Conservation (phyloP, 2,113 vertebrate species). For the Gobio gobio region DNA sequence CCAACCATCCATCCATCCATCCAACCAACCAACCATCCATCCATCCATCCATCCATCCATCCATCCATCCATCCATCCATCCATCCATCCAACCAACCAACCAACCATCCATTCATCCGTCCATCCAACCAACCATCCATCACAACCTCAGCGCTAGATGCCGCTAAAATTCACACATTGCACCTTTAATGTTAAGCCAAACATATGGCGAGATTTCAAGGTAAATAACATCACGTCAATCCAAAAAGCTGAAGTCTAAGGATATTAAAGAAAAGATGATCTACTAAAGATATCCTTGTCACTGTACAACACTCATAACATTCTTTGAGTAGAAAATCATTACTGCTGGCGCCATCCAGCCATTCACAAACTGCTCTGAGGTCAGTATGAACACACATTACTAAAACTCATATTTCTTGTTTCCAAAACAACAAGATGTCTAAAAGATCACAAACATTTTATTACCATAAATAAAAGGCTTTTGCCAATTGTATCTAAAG, state of each 20-base stretch:
- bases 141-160: too few relatives aligned
- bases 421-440: background rate
- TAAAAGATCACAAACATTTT: background rate
- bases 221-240: background rate
- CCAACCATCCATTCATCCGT: too few relatives aligned
- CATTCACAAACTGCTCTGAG: background rate
- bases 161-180: too few relatives aligned
- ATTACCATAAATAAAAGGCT: background rate
- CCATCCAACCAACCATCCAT: too few relatives aligned
- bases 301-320: background rate
- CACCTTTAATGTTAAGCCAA: background rate
- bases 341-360: background rate
- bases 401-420: background rate
- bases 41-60: too few relatives aligned
- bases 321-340: too few relatives aligned
- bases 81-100: too few relatives aligned
- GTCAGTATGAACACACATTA: background rate
- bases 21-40: too few relatives aligned
- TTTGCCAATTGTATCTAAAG: background rate
- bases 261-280: background rate
- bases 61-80: too few relatives aligned
- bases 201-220: background rate
- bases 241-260: background rate
- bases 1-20: too few relatives aligned
- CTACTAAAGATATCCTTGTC: background rate